Base-by-base conservation (phyloP, 1,140 invertebrate genomes). In the Bombus picipes region DNA sequence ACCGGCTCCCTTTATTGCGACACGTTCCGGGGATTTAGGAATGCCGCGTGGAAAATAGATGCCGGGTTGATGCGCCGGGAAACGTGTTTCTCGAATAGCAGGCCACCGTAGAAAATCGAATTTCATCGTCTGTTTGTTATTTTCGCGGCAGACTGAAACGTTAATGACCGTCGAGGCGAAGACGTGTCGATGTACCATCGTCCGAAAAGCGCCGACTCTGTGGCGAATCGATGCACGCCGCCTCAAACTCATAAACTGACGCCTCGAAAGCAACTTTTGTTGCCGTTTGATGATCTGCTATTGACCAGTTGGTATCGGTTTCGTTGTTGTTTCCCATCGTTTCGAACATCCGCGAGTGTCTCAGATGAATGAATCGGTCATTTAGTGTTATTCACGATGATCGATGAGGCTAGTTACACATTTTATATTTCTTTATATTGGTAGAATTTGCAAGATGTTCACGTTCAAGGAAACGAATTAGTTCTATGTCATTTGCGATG, bases 81-180 rank as follows among this genome's bases (percentile, higher is more conserved):
- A 83, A 83, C 74, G 71, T 25, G 72, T 32, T 66, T 66, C 43
- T 76, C 43, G 71, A 57, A 68, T 39, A 53, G 66, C 43, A n/a
- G 43, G 75, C 18, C 28, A 88, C 89, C 89, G 62, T 90, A 43
- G 39, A 90, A 88, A 90, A 90, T 90, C 65, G 65, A 28, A 85
- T 87, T 90, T 87, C 37, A 83, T 87, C 77, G 88, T 89, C 89
- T 62, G 72, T 89, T 89, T 86, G 53, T 77, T 76, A 84, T 84
- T 78, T 79, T 71, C 82, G 75, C 32, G 22, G 39, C 53, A 41
- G 68, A 41, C 22, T 53, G 74, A 59, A 70, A 79, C 66, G 74
- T 78, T 84, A 84, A 84, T 79, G 75, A 75, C 8, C 47, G n/a
- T 22, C 74, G 74, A 59, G 25, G 43, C 43, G 34, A 76, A 32